A percentile compares a stretch with the other conserved stretches of the same genome.
Conservation (phyloP, 2,888 invertebrate genomes). For the Odontomyia ornata region DNA sequence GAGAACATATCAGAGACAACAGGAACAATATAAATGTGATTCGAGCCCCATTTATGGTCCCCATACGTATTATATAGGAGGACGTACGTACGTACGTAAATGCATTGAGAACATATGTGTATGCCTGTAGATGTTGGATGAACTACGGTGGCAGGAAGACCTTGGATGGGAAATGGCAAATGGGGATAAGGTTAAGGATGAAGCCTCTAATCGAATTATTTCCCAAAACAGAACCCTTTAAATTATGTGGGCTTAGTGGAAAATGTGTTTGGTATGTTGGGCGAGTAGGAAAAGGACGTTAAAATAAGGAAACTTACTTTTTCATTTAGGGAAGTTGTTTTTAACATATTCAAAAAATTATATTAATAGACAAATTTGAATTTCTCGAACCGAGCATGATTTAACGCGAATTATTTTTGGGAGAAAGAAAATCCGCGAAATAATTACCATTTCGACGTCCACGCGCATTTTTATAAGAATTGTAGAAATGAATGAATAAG, state of each 20-base stretch:
- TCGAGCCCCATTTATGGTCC: neutral
- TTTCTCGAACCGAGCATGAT: neutral
- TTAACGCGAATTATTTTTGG: neutral
- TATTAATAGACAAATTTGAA: no score
- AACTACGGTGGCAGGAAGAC: conserved; percentile 10
- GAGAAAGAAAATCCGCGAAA: neutral
- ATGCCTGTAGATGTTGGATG: neutral
- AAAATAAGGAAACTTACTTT: neutral
- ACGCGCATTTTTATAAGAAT: neutral
- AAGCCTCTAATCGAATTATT: conserved; percentile 40
- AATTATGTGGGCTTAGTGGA: conserved; percentile 19
- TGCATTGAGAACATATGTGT: neutral
- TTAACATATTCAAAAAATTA: no score
- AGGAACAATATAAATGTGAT: conserved; percentile 31
- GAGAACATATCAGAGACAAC: neutral
- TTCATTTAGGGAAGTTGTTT: no score
- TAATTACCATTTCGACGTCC: neutral
- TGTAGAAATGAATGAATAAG: neutral
- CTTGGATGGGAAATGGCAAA: conserved; percentile 30
- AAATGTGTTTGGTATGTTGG: conserved; percentile 1
- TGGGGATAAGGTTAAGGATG: conserved; percentile 17
- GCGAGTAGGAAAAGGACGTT: neutral
- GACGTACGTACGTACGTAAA: neutral
- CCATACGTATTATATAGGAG: neutral
- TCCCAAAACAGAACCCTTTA: conserved; percentile 21